Conservation (phyloP, 1,140 invertebrate genomes). For the Lethocerus indicus region DNA sequence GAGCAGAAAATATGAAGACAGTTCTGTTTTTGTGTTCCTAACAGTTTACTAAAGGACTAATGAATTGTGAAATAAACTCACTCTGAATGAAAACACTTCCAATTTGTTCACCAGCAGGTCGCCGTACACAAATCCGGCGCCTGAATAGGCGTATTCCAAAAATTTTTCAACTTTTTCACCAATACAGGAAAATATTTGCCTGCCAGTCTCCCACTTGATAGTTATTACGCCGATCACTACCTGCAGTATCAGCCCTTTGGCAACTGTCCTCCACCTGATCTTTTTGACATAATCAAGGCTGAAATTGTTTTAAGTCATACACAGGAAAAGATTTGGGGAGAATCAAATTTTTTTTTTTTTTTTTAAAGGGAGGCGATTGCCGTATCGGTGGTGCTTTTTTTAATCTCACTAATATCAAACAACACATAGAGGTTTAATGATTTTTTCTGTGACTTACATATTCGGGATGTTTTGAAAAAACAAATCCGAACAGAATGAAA, state of each 20-base stretch:
- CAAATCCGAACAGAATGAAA: conserved; percentile 25
- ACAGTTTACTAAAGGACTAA: background rate
- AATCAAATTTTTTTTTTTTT: conserved; percentile 1
- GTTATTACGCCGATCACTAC: conserved; percentile 73
- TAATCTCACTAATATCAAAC: too few relatives aligned
- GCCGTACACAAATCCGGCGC: conserved; percentile 75
- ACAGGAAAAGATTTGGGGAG: conserved; percentile 1
- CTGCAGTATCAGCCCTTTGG: conserved; percentile 68
- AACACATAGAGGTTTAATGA: conserved; percentile 9
- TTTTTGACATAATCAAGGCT: conserved; percentile 20
- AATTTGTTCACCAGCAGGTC: conserved; percentile 37
- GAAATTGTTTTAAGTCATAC: background rate
- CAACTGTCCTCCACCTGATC: conserved; percentile 60
- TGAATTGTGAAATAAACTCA: conserved; percentile 23
- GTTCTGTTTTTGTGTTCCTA: background rate
- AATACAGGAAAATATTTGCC: conserved; percentile 58
- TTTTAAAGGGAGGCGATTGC: too few relatives aligned
- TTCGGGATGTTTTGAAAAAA: conserved; percentile 40
- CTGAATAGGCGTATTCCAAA: conserved; percentile 54
- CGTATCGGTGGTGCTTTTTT: too few relatives aligned
- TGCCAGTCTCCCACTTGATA: conserved; percentile 65
- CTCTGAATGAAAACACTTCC: conserved; percentile 63
- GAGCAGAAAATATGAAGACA: background rate
- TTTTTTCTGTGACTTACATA: conserved; percentile 22
- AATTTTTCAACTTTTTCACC: conserved; percentile 66